phyloP scores from a whole-genome alignment of 2,113 vertebrate genomes.

The Uria lomvia region DNA sequence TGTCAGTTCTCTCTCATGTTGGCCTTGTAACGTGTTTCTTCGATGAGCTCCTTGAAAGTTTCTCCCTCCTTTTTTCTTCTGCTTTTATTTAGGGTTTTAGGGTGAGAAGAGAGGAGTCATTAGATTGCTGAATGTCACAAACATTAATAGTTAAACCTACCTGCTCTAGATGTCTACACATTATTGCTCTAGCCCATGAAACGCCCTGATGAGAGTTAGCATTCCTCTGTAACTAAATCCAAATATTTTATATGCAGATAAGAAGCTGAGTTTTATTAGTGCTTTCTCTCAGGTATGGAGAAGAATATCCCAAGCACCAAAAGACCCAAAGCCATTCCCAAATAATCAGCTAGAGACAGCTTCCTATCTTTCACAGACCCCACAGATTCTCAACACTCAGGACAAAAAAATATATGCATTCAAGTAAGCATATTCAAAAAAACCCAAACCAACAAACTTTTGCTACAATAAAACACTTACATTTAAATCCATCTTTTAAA shows the following conservation, averaged over 20 bases:
- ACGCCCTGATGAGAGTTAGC: neutral
- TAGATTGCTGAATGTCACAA: neutral
- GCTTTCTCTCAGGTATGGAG: neutral
- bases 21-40: conserved; percentile 73
- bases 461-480: neutral
- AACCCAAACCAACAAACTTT: neutral
- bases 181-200: neutral
- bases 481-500: neutral
- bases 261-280: neutral
- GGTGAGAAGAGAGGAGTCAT: neutral
- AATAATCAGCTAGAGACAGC: neutral
- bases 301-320: neutral
- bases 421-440: neutral
- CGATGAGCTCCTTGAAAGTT: conserved; percentile 72
- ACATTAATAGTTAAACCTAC: neutral
- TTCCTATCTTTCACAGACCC: neutral
- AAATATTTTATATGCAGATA: neutral
- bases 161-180: neutral
- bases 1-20: conserved; percentile 77
- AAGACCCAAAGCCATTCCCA: neutral
- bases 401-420: neutral
- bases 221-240: neutral
- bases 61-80: conserved; percentile 74
- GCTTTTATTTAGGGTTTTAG: conserved; percentile 28
- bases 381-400: neutral